Evolutionary conservation across 2,113 vertebrate species (phyloP), one percentile per base, ranked within the genome.

Genomic region (Loxodonta africana): DNA sequence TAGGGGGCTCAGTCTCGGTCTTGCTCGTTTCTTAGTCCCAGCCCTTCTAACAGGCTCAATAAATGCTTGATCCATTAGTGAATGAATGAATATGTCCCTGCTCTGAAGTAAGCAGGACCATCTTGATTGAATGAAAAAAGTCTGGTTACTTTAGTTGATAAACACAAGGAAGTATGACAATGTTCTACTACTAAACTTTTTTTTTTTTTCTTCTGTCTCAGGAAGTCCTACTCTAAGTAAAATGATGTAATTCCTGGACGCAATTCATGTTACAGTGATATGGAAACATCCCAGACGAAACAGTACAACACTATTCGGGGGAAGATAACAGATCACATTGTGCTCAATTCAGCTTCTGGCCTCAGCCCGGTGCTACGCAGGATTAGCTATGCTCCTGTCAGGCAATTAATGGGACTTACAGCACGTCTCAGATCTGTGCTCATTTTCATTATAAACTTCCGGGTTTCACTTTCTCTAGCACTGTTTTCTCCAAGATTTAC

Each of bases 381-480:
- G 20, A 67, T 96, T 91, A 96, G 77, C 63, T 90, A 30, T 95
- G 88, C 60, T 77, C 62, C 85, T 0, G 1, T 85, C 83, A 71
- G 76, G 81, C 95, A 95, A 81, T 60, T 71, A 85, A 84, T 51
- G 67, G 17, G 77, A 88, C 92, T 84, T 2, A 3, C 88, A 97
- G 85, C 73, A 51, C 8, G 0, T 81, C 71, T 93, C 86, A 85
- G 53, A 46, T 78, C 57, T 41, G 4, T 2, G 2, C 63, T 94
- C 81, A 94, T 97, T 97, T 96, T 95, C 90, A 87, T 92, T 95
- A 97, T 90, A 97, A 97, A 88, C 65, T 28, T 80, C 88, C 67
- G 82, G 82, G 53, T 83, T 97, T 97, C 69, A 78, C 48, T 89
- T 92, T 97, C 62, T 65, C 28, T 62, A 67, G 53, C 37, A 53